Evolutionary conservation across 2,797 vertebrate species (phyloP), one percentile per base, ranked within the genome.

Genomic region (Sebastes iracundus): DNA sequence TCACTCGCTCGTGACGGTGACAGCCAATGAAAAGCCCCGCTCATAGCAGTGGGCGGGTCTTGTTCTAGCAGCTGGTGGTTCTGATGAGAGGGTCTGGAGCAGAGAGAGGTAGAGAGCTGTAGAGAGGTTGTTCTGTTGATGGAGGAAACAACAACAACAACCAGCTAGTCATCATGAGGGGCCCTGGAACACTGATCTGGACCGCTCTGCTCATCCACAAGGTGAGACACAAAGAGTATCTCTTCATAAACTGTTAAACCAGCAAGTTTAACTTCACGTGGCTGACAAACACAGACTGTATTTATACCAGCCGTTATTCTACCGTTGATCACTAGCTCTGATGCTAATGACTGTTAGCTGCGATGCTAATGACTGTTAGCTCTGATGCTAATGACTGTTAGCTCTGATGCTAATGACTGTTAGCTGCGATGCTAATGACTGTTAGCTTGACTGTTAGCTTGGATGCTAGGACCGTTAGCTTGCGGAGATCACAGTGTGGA

Each of bases 151-250:
- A 94, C 90, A 92, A 94, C 90, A 94, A 90, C 88, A 52, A 52
- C 86, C 87, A 52, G 87, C 87, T 92, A 80, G 82, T 49, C 88
- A 90, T 77, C 83, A 96, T 96, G 96, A 94, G 90, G 87, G 84
- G 92, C 84, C 85, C 83, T 23, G 74, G 87, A 85, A 92, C 87
- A 77, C 89, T 96, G 85, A 32, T 95, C 25, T 96, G 94, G 92
- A 90, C 91, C 70, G 93, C 83, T 80, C 77, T 96, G 74, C 79
- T 96, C 74, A 66, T 95, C 67, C 91, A 95, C 9, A 91, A 95
- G 96, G 96, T 96, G 87, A 92, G 92, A 82, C n/a, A 12, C 3
- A 79, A 35, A 55, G 14, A 46, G 10, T 62, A 14, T 75, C 55
- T 70, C 28, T 14, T 33, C 32, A 22, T 25, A 38, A 79, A 49